Conservation (phyloP, 2,113 vertebrate genomes). For the Morone saxatilis region DNA sequence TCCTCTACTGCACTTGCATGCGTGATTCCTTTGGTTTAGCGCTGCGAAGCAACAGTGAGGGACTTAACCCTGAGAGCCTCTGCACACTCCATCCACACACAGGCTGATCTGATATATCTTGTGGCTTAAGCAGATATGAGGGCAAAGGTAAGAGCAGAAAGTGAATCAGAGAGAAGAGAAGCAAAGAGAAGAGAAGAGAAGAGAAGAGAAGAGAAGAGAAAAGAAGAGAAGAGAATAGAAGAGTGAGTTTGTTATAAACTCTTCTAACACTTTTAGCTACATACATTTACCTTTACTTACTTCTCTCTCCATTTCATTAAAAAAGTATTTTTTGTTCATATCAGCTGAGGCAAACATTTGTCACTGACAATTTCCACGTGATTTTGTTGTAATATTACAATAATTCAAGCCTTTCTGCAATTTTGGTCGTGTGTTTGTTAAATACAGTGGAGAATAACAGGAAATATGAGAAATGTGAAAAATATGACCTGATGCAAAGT, state of each 20-base stretch:
- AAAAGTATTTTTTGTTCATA: background rate
- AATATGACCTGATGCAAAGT: constrained; percentile 27
- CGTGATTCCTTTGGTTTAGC: constrained; percentile 76
- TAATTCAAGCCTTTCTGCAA: background rate
- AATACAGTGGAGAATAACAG: background rate
- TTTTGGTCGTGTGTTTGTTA: background rate
- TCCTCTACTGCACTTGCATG: constrained; percentile 82
- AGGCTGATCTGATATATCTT: constrained; percentile 72
- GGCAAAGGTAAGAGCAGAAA: constrained; percentile 54
- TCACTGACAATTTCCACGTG: background rate
- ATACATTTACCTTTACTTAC: background rate
- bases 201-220: constrained; percentile 8
- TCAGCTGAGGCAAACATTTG: background rate
- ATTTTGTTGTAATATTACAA: background rate
- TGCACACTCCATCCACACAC: constrained; percentile 64
- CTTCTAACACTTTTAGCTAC: constrained; percentile 14
- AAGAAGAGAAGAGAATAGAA: constrained; percentile 7
- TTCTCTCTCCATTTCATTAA: no score
- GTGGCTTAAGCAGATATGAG: constrained; percentile 66
- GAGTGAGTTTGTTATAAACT: constrained; percentile 30
- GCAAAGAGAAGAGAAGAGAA: constrained; percentile 4
- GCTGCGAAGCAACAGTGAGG: constrained; percentile 72
- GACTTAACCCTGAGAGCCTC: constrained; percentile 80
- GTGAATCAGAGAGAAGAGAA: constrained; percentile 20
- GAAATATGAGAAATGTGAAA: constrained; percentile 35